Evolutionary conservation across 2,797 vertebrate genomes (phyloP).

Genomic region (Tympanoctomys barrerae): DNA sequence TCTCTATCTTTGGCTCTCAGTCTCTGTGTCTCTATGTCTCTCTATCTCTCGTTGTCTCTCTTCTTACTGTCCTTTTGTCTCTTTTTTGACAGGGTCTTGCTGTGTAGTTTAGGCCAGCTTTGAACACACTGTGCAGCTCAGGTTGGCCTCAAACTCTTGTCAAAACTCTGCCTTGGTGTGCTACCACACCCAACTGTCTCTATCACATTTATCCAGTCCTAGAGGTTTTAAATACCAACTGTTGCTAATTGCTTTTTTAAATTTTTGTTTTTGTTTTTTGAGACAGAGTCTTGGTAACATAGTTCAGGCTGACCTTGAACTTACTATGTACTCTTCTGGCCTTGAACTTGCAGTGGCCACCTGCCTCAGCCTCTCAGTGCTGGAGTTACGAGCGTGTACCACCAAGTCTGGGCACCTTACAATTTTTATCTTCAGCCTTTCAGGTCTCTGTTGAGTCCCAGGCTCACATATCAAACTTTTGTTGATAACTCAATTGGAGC

Average conservation of each 20-base stretch:
- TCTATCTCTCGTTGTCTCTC: background rate
- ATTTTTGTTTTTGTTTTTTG: background rate
- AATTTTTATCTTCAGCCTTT: background rate
- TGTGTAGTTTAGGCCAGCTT: background rate
- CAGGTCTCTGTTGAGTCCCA: background rate
- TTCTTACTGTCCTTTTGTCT: background rate
- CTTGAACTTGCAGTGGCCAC: background rate
- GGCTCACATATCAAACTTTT: background rate
- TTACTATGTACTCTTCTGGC: background rate
- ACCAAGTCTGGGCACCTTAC: background rate
- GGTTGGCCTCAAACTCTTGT: background rate
- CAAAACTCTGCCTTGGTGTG: background rate
- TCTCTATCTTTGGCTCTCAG: too few species aligned
- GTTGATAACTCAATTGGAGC: background rate
- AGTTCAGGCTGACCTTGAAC: background rate
- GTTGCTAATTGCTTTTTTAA: background rate
- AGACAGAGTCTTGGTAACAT: background rate
- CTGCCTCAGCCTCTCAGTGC: background rate
- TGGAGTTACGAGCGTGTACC: background rate
- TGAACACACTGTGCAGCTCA: background rate
- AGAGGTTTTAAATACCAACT: background rate
- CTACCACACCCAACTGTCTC: background rate
- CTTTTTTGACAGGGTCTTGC: background rate
- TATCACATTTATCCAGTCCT: background rate
- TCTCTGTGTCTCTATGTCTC: background rate